Evolutionary conservation across 1,140 invertebrate species (phyloP).

Genomic region (Acromyrmex heyeri): DNA sequence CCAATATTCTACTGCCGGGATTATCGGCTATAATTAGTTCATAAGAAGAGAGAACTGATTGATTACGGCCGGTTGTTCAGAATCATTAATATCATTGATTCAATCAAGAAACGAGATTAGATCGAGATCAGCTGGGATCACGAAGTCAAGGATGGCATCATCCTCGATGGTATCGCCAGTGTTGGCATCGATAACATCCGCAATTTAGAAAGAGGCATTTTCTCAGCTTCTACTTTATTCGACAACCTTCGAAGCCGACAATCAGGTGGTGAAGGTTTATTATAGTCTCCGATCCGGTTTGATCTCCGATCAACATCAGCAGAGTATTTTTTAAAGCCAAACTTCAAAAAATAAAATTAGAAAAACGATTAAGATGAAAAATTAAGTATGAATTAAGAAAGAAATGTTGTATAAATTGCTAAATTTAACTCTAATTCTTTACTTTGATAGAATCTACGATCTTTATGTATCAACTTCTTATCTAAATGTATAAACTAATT

Average conservation of each 20-base stretch:
- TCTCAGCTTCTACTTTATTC: neutral
- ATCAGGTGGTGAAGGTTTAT: neutral
- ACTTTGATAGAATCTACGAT: neutral
- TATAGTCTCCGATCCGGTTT: neutral
- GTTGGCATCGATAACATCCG: neutral
- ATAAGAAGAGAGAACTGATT: neutral
- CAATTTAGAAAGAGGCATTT: neutral
- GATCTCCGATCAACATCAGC: neutral
- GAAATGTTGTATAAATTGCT: neutral
- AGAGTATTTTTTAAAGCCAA: neutral
- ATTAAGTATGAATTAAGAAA: conserved; percentile 10
- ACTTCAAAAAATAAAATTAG: conserved; percentile 5
- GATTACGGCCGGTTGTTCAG: neutral
- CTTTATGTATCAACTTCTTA: neutral
- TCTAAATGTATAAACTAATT: too few relatives aligned
- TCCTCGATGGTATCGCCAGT: neutral
- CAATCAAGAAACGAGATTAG: neutral
- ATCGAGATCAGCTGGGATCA: neutral
- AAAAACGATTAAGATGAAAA: conserved; percentile 5
- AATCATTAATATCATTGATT: neutral
- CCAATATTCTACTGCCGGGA: neutral
- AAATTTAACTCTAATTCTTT: neutral
- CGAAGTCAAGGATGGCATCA: neutral
- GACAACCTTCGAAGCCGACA: neutral
- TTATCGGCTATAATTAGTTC: neutral